Evolutionary conservation across 2,113 vertebrate genomes (phyloP).

Genomic region (Rhinolophus sinicus): DNA sequence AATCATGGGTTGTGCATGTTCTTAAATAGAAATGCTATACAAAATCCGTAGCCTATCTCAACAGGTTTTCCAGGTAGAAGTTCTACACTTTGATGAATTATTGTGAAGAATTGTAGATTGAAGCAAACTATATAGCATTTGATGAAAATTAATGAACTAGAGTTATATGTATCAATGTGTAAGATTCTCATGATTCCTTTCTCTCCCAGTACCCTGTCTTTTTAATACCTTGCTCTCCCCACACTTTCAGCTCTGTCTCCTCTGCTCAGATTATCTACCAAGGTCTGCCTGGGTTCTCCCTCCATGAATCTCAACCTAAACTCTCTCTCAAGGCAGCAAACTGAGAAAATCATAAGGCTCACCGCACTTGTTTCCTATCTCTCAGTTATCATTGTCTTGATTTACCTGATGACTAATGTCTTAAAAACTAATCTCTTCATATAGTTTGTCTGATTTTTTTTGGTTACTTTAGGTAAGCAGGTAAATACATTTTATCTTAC

Average conservation of each 20-base stretch:
- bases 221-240: background rate
- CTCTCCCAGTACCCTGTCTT: background rate
- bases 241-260: background rate
- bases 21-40: background rate
- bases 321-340: background rate
- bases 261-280: background rate
- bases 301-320: background rate
- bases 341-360: background rate
- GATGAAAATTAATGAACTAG: background rate
- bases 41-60: background rate
- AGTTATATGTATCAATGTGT: background rate
- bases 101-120: background rate
- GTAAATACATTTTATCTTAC: background rate
- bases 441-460: background rate
- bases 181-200: background rate
- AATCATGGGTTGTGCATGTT: background rate
- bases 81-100: background rate
- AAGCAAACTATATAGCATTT: background rate
- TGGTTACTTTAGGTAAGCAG: background rate
- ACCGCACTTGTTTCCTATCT: background rate
- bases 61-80: background rate
- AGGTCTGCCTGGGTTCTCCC: background rate
- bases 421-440: background rate
- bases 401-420: background rate
- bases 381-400: background rate